Conservation (phyloP, 92 coral and sea anemone genomes). For the Hydrozoanthus gracilis region DNA sequence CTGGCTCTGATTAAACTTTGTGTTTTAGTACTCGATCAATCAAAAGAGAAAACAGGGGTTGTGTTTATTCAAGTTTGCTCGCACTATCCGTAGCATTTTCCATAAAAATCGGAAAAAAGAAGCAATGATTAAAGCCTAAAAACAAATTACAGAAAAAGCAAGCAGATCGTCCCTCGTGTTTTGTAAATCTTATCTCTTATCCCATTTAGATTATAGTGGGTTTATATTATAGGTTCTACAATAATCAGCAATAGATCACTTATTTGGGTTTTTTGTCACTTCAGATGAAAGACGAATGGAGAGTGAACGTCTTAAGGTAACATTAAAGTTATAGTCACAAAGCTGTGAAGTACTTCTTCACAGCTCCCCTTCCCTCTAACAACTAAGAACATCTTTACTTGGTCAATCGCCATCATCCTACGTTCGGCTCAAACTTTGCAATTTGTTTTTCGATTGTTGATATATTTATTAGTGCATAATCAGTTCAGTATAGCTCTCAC, state of each 20-base stretch:
- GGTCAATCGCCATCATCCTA: too few relatives aligned
- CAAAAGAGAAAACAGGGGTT: too few relatives aligned
- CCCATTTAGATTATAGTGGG: too few relatives aligned
- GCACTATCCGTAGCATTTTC: not conserved
- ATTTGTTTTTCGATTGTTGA: too few relatives aligned
- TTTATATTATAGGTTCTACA: not conserved
- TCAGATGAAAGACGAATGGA: conserved; percentile 92
- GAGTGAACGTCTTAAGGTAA: conserved; percentile 89
- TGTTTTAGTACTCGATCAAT: too few relatives aligned
- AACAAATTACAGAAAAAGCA: not conserved
- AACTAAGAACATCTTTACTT: not conserved
- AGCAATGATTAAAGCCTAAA: not conserved
- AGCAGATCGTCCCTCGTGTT: not conserved
- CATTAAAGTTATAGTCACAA: not conserved
- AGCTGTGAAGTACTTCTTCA: not conserved
- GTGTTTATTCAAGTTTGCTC: not conserved
- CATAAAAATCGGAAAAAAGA: too few relatives aligned
- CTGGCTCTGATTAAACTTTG: too few relatives aligned
- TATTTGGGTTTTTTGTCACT: not conserved
- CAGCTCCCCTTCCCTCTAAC: not conserved
- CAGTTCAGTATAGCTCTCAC: too few relatives aligned
- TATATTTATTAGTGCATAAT: too few relatives aligned
- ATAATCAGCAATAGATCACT: not conserved
- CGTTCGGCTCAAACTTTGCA: too few relatives aligned
- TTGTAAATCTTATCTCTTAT: not conserved